A percentile compares a stretch with the other conserved stretches of the same genome.
Evolutionary conservation across 1,140 invertebrate species (phyloP).

Genomic region (Drosophila takahashii): DNA sequence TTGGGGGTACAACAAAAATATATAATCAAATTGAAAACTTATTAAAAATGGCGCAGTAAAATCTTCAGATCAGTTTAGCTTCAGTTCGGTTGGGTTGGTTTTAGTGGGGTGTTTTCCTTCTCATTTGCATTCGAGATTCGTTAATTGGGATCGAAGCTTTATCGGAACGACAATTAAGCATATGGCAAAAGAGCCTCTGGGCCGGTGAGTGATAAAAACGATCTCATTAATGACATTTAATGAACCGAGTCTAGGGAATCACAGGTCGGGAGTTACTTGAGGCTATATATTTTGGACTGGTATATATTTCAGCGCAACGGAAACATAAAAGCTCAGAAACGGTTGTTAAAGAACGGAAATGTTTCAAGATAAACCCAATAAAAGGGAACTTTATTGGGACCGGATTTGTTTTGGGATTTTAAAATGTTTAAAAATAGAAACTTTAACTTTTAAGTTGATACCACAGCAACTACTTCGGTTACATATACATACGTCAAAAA

Average conservation of each 20-base stretch:
- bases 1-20: constrained; percentile 67
- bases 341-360: constrained; percentile 70
- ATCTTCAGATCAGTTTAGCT: constrained; percentile 2
- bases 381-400: constrained; percentile 18
- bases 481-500: too few relatives aligned
- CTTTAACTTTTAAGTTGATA: neutral
- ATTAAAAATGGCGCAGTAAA: constrained; percentile 66
- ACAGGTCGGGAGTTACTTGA: constrained; percentile 28
- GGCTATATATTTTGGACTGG: neutral
- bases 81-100: constrained; percentile 7
- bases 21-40: constrained; percentile 74
- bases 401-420: neutral
- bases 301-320: constrained; percentile 60
- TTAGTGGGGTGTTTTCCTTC: constrained; percentile 31
- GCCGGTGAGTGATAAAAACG: constrained; percentile 56
- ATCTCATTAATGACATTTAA: constrained; percentile 69
- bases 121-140: constrained; percentile 74
- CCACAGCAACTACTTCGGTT: neutral
- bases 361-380: constrained; percentile 45
- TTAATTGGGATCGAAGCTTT: constrained; percentile 68
- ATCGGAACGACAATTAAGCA: constrained; percentile 68
- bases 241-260: constrained; percentile 35
- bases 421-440: neutral
- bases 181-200: constrained; percentile 56
- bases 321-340: constrained; percentile 68